Base-by-base conservation (phyloP, 2,888 invertebrate genomes). In the Caenorhabditis virilis region DNA sequence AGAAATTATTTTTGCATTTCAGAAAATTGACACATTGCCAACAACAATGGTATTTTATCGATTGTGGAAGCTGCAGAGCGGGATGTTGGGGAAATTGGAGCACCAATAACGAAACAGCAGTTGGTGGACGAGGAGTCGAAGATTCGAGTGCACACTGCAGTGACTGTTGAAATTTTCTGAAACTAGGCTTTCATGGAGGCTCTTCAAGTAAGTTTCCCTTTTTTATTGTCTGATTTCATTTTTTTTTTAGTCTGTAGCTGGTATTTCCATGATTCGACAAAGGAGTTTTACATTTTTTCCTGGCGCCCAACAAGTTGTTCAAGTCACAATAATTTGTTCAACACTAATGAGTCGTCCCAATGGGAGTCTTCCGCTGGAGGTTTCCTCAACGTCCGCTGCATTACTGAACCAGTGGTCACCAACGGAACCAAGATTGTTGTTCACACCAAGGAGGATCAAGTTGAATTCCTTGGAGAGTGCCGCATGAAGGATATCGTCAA, bases 181-280 rank as follows among this genome's bases (percentile, higher is more conserved):
- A 98, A 97, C n/a, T 98, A 97, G 86, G 95, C 97, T 3, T 98
- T 99, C 87, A 98, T 98, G 98, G 98, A 99, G 86, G 98, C 98
- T 52, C 88, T 98, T 52, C 93, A 95, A 85, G n/a, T n/a, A n/a
- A n/a, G n/a, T n/a, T n/a, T n/a, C n/a, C n/a, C n/a, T n/a, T n/a
- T n/a, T n/a, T n/a, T n/a, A n/a, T n/a, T n/a, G n/a, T n/a, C n/a
- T n/a, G n/a, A n/a, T n/a, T n/a, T n/a, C n/a, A n/a, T n/a, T n/a
- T n/a, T n/a, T n/a, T n/a, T n/a, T n/a, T n/a, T n/a, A n/a, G n/a
- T 84, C 97, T 69, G 97, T 97, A 72, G 97, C 97, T 57, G 98
- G 98, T 83, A 98, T 98, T 81, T 94, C 93, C 78, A 98, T 98
- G 97, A 98, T 98, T 85, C 97, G 98, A 86, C 97, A 98, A 87